Evolutionary conservation across 2,113 vertebrate genomes (phyloP).

Genomic region (Pterocles gutturalis): DNA sequence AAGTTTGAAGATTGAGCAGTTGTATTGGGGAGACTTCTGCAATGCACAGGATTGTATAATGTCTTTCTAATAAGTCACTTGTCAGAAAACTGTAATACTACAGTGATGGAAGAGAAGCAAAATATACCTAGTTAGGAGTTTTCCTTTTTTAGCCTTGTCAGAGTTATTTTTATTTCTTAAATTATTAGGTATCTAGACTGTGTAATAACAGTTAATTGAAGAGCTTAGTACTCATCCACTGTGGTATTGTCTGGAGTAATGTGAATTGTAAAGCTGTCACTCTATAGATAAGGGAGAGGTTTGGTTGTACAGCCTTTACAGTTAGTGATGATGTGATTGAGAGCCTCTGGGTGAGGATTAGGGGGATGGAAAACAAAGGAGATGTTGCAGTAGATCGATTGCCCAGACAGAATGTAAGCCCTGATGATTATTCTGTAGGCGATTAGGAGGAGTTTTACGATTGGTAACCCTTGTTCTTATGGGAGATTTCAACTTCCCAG

Average conservation of each 20-base stretch:
- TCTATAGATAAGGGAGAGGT: too few species aligned
- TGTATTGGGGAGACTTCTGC: background rate
- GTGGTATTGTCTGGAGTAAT: background rate
- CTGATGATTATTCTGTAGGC: too few species aligned
- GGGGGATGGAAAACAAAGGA: too few species aligned
- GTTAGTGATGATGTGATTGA: too few species aligned
- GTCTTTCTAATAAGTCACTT: background rate
- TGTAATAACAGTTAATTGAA: background rate
- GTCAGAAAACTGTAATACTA: background rate
- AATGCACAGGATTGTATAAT: background rate
- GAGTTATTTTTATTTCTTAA: background rate
- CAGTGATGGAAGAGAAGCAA: background rate
- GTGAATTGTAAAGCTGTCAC: background rate
- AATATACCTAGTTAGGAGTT: background rate
- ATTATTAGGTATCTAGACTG: background rate
- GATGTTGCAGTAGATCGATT: too few species aligned
- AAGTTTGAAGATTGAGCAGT: background rate
- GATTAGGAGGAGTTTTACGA: too few species aligned
- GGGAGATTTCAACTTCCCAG: too few species aligned
- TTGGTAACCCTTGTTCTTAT: too few species aligned
- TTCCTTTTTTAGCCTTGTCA: background rate
- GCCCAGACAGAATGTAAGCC: too few species aligned
- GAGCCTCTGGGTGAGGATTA: too few species aligned
- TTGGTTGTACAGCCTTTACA: too few species aligned
- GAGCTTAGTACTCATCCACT: background rate